Base-by-base conservation (phyloP, 2,888 invertebrate species). In the Agapostemon virescens region DNA sequence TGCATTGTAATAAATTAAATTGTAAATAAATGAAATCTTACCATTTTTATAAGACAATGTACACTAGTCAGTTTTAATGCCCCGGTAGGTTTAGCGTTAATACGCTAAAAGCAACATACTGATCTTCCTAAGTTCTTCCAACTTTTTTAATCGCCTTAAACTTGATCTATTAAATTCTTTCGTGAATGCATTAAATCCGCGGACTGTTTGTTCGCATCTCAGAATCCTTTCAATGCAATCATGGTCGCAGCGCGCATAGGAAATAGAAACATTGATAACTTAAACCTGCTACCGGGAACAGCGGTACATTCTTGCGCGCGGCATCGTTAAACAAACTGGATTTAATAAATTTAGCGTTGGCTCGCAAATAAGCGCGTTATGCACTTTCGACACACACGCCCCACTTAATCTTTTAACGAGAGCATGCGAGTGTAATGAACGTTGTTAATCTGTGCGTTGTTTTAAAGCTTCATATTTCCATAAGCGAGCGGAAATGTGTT, bases 391-490 rank as follows among this genome's bases (percentile, higher is more conserved):
- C 64, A n/a, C 63, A 55, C 33, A 13, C n/a, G 6, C 38, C 11
- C 55, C 64, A 69, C 55, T 77, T 72, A 72, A 77, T 58, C 69
- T 58, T 74, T 58, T 58, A 78, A 69, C 75, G 26, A 38, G 45
- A 55, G 26, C 30, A n/a, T 23, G 42, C 13, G 9, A 66, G 30
- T 64, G 64, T 58, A 77, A 79, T 58, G 79, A 77, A 77, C 33
- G 52, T 23, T 68, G 68, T 77, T 77, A 69, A 79, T 72, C 52
- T 55, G 45, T 42, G 52, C 58, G 66, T 70, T 68, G 70, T 58
- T 70, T 70, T 66, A 69, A 64, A 69, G 55, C 69, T 58, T 26
- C 42, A 79, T 42, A 79, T 55, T 74, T 64, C 36, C 77, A 69
- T 45, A 58, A 66, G 36, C 38, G 20, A n/a, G 6, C 36, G 58